Evolutionary conservation across 2,888 invertebrate species (phyloP).

Genomic region (Cantharis lateralis): DNA sequence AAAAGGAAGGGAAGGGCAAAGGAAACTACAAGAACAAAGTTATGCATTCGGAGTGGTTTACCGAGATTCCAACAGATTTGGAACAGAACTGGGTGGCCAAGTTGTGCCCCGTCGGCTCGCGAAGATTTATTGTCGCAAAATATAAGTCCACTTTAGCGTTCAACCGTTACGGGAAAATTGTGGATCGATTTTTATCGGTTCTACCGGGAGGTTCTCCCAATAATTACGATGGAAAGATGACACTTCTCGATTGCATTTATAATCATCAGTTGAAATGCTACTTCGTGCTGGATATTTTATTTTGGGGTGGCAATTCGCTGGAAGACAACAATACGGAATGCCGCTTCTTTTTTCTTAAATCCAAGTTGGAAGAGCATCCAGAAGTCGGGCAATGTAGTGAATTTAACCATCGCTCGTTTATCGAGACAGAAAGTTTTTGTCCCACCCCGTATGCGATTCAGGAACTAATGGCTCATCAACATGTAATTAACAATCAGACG

Average conservation of each 20-base stretch:
- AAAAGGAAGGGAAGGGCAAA: too few species aligned
- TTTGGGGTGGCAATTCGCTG: neutral
- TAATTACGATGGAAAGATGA: too few species aligned
- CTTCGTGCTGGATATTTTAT: neutral
- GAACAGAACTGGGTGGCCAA: constrained; percentile 72
- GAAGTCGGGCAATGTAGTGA: neutral
- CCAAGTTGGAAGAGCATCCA: neutral
- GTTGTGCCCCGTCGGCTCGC: constrained; percentile 82
- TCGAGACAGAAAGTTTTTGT: constrained; percentile 58
- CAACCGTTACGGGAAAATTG: constrained; percentile 65
- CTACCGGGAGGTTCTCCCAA: constrained; percentile 65
- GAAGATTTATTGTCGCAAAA: constrained; percentile 80
- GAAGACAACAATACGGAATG: neutral
- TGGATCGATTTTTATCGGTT: constrained; percentile 64
- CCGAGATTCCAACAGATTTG: constrained; percentile 81
- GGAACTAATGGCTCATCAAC: constrained; percentile 51
- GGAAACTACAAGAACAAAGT: constrained; percentile 59
- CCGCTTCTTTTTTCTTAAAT: neutral
- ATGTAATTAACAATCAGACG: constrained; percentile 48
- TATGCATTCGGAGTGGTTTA: constrained; percentile 94
- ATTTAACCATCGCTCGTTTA: constrained; percentile 47
- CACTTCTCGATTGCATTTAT: neutral
- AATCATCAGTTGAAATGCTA: neutral
- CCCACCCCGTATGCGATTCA: constrained; percentile 59
- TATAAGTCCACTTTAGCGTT: constrained; percentile 70